These are phyloP conservation scores for Furcifer pardalis DNA, from an alignment of 2,797 vertebrate genomes.

Conservation along the genomic window DNA sequence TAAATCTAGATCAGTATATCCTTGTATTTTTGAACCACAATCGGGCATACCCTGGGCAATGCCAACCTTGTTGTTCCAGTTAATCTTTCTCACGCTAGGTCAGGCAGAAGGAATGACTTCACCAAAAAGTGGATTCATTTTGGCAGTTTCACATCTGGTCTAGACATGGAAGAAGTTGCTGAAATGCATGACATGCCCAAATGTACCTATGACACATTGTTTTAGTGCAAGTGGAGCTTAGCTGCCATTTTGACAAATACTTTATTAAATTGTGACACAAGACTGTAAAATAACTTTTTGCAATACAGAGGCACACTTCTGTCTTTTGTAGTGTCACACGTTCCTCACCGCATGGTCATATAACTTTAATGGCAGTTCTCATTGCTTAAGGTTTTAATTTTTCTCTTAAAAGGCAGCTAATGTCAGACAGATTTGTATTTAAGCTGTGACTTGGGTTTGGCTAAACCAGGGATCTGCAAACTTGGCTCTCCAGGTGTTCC, in stretches of 20 bases:
- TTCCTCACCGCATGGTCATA: conserved; percentile 15
- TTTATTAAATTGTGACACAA: conserved; percentile 39
- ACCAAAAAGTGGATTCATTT: too few relatives aligned
- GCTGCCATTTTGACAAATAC: conserved; percentile 20
- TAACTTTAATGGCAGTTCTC: neutral
- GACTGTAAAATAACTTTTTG: conserved; percentile 20
- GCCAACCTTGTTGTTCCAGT: too few relatives aligned
- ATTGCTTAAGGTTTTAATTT: neutral
- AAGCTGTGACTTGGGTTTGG: neutral
- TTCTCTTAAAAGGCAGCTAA: neutral
- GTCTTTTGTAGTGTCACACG: conserved; percentile 46
- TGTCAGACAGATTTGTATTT: neutral
- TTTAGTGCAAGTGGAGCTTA: neutral
- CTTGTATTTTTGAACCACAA: too few relatives aligned
- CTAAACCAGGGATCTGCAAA: too few relatives aligned
- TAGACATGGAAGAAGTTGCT: too few relatives aligned
- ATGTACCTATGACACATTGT: neutral
- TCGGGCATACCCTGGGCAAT: too few relatives aligned
- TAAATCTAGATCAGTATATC: conserved; percentile 6
- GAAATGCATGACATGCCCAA: conserved; percentile 9
- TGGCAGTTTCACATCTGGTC: too few relatives aligned
- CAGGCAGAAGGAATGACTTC: too few relatives aligned
- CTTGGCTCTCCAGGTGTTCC: too few relatives aligned
- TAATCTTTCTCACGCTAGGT: too few relatives aligned
- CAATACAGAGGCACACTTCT: conserved; percentile 55